Conservation (phyloP, 2,797 vertebrate genomes). For the Periophthalmus magnuspinnatus region DNA sequence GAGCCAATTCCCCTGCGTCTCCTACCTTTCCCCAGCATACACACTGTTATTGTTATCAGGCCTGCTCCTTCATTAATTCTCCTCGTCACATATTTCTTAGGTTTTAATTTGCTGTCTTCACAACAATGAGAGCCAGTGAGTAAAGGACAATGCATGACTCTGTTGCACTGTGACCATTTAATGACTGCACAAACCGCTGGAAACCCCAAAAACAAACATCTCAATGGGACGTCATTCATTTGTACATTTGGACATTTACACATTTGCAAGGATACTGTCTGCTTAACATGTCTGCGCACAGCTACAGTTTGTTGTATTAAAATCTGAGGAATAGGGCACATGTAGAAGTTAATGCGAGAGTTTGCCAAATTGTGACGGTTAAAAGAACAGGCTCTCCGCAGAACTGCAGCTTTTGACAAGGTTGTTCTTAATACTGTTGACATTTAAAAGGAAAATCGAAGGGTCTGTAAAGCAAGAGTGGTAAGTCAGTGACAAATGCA, state of each 20-base stretch:
- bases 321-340: background rate
- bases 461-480: background rate
- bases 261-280: background rate
- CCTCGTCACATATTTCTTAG: constrained; percentile 60
- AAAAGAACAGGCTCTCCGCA: background rate
- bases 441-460: background rate
- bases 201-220: constrained; percentile 57
- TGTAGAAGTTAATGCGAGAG: background rate
- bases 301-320: background rate
- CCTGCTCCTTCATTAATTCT: constrained; percentile 63
- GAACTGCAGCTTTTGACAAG: background rate
- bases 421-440: background rate
- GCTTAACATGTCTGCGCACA: background rate
- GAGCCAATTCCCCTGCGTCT: constrained; percentile 38
- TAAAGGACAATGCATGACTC: constrained; percentile 54
- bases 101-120: constrained; percentile 67
- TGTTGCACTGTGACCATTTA: constrained; percentile 59
- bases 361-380: background rate
- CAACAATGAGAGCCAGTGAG: constrained; percentile 51
- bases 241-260: background rate
- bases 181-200: constrained; percentile 48
- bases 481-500: background rate
- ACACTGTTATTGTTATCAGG: constrained; percentile 65
- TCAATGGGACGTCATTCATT: constrained; percentile 63
- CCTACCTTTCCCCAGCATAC: constrained; percentile 50